These are phyloP conservation scores for Callipepla californica DNA, from an alignment of 2,113 vertebrate genomes.

Conservation along the genomic window DNA sequence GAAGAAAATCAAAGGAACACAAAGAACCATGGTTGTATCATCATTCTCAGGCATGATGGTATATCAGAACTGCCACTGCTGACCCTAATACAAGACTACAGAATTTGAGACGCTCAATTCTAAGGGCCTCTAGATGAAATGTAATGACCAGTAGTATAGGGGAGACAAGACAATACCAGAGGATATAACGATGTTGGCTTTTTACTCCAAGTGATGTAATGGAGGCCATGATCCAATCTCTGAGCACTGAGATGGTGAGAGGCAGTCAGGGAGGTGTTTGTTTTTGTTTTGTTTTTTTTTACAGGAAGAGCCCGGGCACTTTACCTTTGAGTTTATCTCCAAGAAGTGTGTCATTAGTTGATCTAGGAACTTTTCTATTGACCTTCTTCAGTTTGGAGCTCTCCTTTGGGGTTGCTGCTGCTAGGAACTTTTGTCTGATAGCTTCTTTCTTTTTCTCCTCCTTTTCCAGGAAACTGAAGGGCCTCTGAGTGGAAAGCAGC, in stretches of 20 bases:
- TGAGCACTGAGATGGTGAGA: not conserved
- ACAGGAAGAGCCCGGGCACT: not conserved
- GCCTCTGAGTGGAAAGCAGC: slow-evolving; percentile 87
- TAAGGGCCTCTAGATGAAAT: not conserved
- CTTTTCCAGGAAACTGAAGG: slow-evolving; percentile 89
- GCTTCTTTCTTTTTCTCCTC: slow-evolving; percentile 83
- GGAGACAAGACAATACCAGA: not conserved
- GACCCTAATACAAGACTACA: not conserved
- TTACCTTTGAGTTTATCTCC: slow-evolving; percentile 87
- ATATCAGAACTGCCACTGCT: not conserved
- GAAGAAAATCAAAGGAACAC: not conserved
- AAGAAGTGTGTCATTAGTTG: slow-evolving; percentile 72
- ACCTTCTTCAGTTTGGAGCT: slow-evolving; percentile 62
- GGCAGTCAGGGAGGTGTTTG: not conserved
- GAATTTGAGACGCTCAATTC: not conserved
- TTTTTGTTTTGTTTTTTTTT: not conserved
- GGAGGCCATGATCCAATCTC: not conserved
- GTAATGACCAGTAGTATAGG: not conserved
- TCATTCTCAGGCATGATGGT: not conserved
- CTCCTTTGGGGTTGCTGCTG: slow-evolving; percentile 53
- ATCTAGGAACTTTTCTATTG: slow-evolving; percentile 76
- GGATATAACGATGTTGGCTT: not conserved
- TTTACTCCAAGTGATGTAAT: not conserved
- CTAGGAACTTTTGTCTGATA: slow-evolving; percentile 64
- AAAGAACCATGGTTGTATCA: not conserved